Percentiles rank a stretch among this genome's conserved stretches.
These are phyloP conservation scores for Thaleichthys pacificus DNA, from an alignment of 2,797 vertebrate species.

Conservation along the genomic window DNA sequence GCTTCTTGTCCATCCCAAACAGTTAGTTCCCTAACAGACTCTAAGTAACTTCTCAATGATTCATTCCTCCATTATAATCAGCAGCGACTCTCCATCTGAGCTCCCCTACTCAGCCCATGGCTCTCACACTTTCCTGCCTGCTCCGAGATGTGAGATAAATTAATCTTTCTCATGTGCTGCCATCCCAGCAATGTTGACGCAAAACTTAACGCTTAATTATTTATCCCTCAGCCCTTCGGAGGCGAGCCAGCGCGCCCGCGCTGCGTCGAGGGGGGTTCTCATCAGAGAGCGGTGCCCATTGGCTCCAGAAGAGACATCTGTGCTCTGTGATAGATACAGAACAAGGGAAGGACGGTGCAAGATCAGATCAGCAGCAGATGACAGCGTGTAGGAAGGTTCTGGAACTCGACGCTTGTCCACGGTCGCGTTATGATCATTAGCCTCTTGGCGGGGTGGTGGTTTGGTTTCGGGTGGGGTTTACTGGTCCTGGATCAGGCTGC, in stretches of 20 bases:
- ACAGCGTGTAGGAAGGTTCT: conserved; percentile 32
- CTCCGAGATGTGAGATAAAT: conserved; percentile 60
- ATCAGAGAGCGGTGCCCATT: conserved; percentile 57
- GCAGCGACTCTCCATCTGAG: conserved; percentile 27
- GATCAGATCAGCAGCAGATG: conserved; percentile 52
- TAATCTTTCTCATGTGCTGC: conserved; percentile 67
- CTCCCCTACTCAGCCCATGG: conserved; percentile 38
- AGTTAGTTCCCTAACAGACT: conserved; percentile 18
- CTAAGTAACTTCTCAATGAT: conserved; percentile 34
- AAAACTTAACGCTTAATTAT: conserved; percentile 70
- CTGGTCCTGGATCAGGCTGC: not conserved
- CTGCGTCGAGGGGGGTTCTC: conserved; percentile 61
- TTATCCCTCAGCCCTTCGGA: conserved; percentile 67
- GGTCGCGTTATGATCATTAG: not conserved
- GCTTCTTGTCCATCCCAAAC: conserved; percentile 17
- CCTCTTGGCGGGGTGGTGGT: not conserved
- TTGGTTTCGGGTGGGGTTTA: not conserved
- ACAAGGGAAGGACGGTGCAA: conserved; percentile 33
- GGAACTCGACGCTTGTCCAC: not conserved
- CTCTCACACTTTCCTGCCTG: conserved; percentile 52
- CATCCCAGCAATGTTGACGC: conserved; percentile 65
- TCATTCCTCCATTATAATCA: conserved; percentile 35
- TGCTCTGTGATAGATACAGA: conserved; percentile 36
- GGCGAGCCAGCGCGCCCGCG: conserved; percentile 28
- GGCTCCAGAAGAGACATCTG: conserved; percentile 64